Conservation (phyloP, 2,888 invertebrate species). For the Crioceris asparagi region DNA sequence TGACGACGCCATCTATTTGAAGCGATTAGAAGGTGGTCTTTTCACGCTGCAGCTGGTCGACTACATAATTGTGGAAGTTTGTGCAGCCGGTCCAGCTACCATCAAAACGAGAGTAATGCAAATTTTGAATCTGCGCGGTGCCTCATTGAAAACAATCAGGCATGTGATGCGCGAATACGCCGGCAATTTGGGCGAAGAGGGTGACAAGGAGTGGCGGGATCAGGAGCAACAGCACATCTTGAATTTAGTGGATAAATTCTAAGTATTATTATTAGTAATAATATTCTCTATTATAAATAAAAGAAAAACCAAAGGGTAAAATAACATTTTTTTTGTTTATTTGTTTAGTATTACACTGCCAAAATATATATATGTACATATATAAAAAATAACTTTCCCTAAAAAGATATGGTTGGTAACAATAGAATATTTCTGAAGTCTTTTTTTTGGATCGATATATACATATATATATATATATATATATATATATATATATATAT, state of each 20-base stretch:
- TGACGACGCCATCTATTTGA: slow-evolving; percentile 82
- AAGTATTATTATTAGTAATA: slow-evolving; percentile 27
- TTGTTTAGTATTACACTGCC: too few relatives aligned
- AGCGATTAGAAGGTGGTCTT: slow-evolving; percentile 82
- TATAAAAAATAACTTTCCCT: too few relatives aligned
- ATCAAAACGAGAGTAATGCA: slow-evolving; percentile 81
- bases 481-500: too few relatives aligned
- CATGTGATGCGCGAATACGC: slow-evolving; percentile 95
- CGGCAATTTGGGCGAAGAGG: slow-evolving; percentile 87
- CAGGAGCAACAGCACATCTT: slow-evolving; percentile 86
- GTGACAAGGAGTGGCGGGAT: slow-evolving; percentile 73
- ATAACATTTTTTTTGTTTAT: too few relatives aligned
- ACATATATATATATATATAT: too few relatives aligned
- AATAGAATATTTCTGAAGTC: too few relatives aligned
- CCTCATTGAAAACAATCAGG: slow-evolving; percentile 84
- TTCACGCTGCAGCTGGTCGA: slow-evolving; percentile 93
- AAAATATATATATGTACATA: too few relatives aligned
- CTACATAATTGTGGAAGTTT: slow-evolving; percentile 74
- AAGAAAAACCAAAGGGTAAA: too few relatives aligned
- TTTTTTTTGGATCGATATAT: too few relatives aligned
- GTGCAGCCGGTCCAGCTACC: slow-evolving; percentile 55
- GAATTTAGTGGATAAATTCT: slow-evolving; percentile 89
- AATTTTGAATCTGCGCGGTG: slow-evolving; percentile 79
- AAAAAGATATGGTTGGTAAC: too few relatives aligned
- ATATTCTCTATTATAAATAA: too few relatives aligned